Evolutionary conservation across 53 echinoderm and acorn worm species (phyloP), one percentile per base, ranked within the genome.

Genomic region (Hippasteria phrygiana): DNA sequence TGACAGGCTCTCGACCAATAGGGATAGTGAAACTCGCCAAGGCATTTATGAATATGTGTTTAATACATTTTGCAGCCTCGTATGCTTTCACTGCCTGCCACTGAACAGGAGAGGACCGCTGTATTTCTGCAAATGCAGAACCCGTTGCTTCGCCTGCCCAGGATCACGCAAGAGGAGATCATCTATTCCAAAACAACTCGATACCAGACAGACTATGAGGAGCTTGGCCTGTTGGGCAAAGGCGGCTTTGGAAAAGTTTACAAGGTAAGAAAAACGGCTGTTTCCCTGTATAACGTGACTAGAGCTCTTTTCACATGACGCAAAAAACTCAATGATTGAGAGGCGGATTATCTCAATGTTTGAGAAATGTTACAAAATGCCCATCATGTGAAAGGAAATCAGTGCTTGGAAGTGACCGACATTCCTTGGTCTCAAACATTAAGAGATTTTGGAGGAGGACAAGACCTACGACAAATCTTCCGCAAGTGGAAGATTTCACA

Each of bases 211-310:
- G 99, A 99, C 14, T 99, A 96, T 53, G 69, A 87, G 20, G 92
- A 99, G 50, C 71, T 91, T 2, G 67, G 83, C 45, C 50, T 48
- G n/a, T 83, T 99, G 26, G 99, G 99, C 5, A 83, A 89, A 55
- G 99, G 99, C 31, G 99, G 99, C 31, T 99, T 96, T 92, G 99
- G 96, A 24, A 91, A 90, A 62, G 99, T 99, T 8, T 94, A 88
- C 62, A 91, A 93, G 99, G 99, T 99, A 45, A 73, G 69, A 41
- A 36, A 33, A 17, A 63, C 6, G 64, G 9, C 33, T 6, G 9
- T 16, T 26, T 4, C 28, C 6, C 48, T 48, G 48, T 48, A 8
- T 14, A 14, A 10, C 14, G 8, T 14, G 8, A 14, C 14, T 48
- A 10, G 8, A 48, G 8, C 14, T 8, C 48, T 10, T 8, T 10